Conservation (phyloP, 2,797 vertebrate species). For the Acrossocheilus fasciatus region DNA sequence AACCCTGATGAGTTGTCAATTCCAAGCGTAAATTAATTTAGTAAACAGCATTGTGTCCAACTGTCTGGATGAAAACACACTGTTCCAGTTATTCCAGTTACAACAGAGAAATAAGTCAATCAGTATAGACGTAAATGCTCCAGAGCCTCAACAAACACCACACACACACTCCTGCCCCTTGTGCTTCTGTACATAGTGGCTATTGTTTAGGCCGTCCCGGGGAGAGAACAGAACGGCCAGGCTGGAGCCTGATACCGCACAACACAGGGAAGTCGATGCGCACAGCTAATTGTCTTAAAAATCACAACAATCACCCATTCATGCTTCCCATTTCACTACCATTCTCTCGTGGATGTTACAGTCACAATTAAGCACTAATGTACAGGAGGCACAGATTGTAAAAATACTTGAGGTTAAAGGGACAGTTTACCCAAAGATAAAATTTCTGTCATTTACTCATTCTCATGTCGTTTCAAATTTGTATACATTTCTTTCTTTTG, state of each 20-base stretch:
- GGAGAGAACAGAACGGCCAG: conserved; percentile 74
- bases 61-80: conserved; percentile 11
- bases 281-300: conserved; percentile 82
- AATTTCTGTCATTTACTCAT: neutral
- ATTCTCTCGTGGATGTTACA: conserved; percentile 21
- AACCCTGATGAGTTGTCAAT: conserved; percentile 7
- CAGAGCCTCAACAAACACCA: conserved; percentile 28
- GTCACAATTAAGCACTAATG: neutral
- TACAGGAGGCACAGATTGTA: neutral
- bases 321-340: conserved; percentile 68
- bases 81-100: conserved; percentile 17
- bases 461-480: neutral
- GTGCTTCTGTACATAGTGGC: conserved; percentile 72
- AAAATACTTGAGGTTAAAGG: neutral
- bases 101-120: conserved; percentile 33
- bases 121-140: conserved; percentile 31
- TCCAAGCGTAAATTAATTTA: conserved; percentile 6
- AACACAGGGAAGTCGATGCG: conserved; percentile 82
- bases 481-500: neutral
- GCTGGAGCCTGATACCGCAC: conserved; percentile 83
- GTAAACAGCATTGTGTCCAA: neutral
- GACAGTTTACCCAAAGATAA: neutral
- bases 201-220: conserved; percentile 76
- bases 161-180: conserved; percentile 49
- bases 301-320: conserved; percentile 80